Conservation (phyloP, 2,888 invertebrate genomes). For the Mystacides longicornis region DNA sequence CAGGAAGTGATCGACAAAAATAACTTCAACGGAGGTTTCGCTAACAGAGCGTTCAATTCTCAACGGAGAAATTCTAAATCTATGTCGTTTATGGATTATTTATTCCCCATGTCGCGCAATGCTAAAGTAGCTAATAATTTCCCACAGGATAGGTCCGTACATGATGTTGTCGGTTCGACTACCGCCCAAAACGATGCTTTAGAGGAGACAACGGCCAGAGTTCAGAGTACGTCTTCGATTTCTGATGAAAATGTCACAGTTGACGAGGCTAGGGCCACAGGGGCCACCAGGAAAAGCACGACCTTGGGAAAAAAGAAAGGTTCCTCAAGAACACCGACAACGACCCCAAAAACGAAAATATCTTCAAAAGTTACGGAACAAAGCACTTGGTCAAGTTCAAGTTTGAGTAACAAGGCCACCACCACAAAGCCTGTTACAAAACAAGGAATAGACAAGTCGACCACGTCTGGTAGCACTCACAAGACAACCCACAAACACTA, state of each 20-base stretch:
- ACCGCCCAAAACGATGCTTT: constrained; percentile 37
- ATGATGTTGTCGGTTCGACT: constrained; percentile 40
- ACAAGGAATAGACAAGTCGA: constrained; percentile 34
- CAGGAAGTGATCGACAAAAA: constrained; percentile 29
- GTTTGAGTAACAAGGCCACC: constrained; percentile 29
- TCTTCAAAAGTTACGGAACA: constrained; percentile 26
- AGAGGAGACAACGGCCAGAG: constrained; percentile 27
- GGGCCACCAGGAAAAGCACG: constrained; percentile 18
- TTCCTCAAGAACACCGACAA: constrained; percentile 11
- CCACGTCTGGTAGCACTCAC: constrained; percentile 29
- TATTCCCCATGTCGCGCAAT: constrained; percentile 47
- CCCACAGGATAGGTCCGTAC: constrained; percentile 33
- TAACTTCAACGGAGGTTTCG: constrained; percentile 3
- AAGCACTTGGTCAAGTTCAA: constrained; percentile 6
- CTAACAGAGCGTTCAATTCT: not conserved
- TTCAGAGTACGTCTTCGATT: constrained; percentile 35
- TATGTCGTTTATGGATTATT: constrained; percentile 47
- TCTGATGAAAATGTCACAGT: constrained; percentile 32
- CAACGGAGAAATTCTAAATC: constrained; percentile 31
- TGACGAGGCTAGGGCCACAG: constrained; percentile 25
- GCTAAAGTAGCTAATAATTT: constrained; percentile 45
- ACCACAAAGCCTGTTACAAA: constrained; percentile 31
- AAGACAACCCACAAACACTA: constrained; percentile 47
- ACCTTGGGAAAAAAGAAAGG: constrained; percentile 17
- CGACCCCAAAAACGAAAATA: constrained; percentile 23